Conservation (phyloP, 2,797 vertebrate genomes). For the Lemur catta region DNA sequence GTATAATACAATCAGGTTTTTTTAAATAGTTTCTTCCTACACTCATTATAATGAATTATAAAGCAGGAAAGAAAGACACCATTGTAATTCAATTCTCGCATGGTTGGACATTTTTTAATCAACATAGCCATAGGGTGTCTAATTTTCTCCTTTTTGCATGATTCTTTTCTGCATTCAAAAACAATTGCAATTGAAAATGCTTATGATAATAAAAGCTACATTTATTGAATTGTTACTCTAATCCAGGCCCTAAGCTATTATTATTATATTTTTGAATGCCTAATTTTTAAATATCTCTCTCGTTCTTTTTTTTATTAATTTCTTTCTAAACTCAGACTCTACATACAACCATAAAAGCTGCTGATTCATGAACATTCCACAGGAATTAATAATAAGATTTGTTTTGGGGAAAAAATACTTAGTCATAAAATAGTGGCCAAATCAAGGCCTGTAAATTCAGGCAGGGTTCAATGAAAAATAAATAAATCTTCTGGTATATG, state of each 20-base stretch:
- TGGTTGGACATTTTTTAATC: conserved; percentile 58
- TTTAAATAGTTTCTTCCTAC: not conserved
- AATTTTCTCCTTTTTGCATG: conserved; percentile 41
- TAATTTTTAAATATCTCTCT: not conserved
- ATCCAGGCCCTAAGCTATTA: not conserved
- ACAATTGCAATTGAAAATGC: conserved; percentile 17
- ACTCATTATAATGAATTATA: conserved; percentile 43
- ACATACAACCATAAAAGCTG: not conserved
- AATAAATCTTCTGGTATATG: not conserved
- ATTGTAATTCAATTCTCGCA: conserved; percentile 18
- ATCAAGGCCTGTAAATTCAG: not conserved
- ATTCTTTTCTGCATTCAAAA: conserved; percentile 28
- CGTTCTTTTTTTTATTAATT: not conserved
- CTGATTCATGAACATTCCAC: not conserved
- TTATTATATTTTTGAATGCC: not conserved
- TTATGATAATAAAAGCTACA: not conserved
- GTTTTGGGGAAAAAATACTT: not conserved
- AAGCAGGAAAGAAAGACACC: not conserved
- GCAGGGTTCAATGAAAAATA: not conserved
- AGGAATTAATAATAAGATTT: not conserved
- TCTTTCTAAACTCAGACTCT: not conserved
- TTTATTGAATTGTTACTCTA: conserved; percentile 37
- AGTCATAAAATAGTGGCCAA: not conserved
- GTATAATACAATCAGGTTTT: conserved; percentile 24
- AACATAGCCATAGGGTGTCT: conserved; percentile 21